Base-by-base conservation (phyloP, 2,888 invertebrate species). In the Limenitis camilla region DNA sequence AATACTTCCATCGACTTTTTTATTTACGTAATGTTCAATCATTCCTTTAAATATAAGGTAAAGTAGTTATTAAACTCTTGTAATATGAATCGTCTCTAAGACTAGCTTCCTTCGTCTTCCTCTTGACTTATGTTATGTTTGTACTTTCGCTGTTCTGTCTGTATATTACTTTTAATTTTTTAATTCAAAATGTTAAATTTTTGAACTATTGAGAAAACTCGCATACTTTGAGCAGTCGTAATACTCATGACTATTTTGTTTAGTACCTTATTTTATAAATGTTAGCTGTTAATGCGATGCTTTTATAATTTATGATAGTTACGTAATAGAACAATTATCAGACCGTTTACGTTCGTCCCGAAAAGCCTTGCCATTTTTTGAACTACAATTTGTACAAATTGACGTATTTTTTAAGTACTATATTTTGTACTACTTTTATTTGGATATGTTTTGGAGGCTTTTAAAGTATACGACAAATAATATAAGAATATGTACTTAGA, bases 401-500 rank as follows among this genome's bases (percentile, higher is more conserved):
- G 67, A 69, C 71, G 69, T 74, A 72, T 76, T 69, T 71, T 71
- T 66, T 71, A 67, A 71, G 69, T 69, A 69, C 69, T 72, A 72
- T 71, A 72, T 59, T 63, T 60, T 64, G 76, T 76, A 77, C 69
- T 67, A 72, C 66, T 64, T 69, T 72, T 65, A 70, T 74, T 80
- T 77, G 72, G 68, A 71, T 76, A 73, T 71, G 72, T 81, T 80
- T 87, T 81, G 81, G 87, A 87, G 87, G 87, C 86, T 86, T 86
- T 80, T 83, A 79, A 82, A 78, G 85, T 86, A 86, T 86, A 86
- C 85, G 86, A 85, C 65, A 71, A 73, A 73, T 76, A 82, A 78
- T 79, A 66, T 86, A 82, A 83, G 84, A 75, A 75, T 80, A 82
- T 78, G 85, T 86, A 87, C 84, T 87, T 86, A 87, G 85, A 74